Percentiles rank a stretch among this genome's conserved stretches.
These are phyloP conservation scores for Heloderma charlesbogerti DNA, from an alignment of 2,113 vertebrate genomes.

Conservation along the genomic window DNA sequence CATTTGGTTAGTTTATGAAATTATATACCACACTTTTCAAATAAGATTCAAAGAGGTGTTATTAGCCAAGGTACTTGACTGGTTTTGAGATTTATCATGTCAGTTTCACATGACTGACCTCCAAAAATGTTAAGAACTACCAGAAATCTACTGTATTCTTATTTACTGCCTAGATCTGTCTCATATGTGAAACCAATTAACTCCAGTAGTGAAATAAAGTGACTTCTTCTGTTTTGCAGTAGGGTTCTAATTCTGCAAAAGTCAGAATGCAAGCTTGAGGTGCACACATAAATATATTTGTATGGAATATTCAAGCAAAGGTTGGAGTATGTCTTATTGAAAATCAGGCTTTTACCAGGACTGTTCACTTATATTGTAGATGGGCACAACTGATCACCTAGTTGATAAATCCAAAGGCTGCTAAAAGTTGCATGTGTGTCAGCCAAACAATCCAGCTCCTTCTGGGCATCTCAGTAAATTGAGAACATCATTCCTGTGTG, in stretches of 20 bases:
- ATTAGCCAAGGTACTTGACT: background rate
- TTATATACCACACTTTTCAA: background rate
- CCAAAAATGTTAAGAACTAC: background rate
- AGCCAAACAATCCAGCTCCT: background rate
- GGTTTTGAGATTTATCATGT: background rate
- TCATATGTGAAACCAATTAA: background rate
- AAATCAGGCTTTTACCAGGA: background rate
- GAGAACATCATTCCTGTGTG: slow-evolving; percentile 6
- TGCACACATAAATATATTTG: background rate
- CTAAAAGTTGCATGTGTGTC: slow-evolving; percentile 27
- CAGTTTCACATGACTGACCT: background rate
- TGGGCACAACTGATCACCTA: slow-evolving; percentile 1
- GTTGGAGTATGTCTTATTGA: slow-evolving; percentile 6
- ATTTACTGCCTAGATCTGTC: slow-evolving; percentile 26
- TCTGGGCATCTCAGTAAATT: background rate
- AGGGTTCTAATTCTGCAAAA: background rate
- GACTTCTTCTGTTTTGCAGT: background rate
- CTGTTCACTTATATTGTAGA: background rate
- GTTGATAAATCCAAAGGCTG: slow-evolving; percentile 19
- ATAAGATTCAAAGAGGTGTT: background rate
- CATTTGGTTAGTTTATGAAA: background rate
- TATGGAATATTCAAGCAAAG: background rate
- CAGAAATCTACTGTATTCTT: background rate
- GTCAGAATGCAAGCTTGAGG: background rate
- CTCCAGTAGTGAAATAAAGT: background rate